Evolutionary conservation across 2,888 invertebrate species (phyloP), one percentile per base, ranked within the genome.

Genomic region (Palloptera scutellata): DNA sequence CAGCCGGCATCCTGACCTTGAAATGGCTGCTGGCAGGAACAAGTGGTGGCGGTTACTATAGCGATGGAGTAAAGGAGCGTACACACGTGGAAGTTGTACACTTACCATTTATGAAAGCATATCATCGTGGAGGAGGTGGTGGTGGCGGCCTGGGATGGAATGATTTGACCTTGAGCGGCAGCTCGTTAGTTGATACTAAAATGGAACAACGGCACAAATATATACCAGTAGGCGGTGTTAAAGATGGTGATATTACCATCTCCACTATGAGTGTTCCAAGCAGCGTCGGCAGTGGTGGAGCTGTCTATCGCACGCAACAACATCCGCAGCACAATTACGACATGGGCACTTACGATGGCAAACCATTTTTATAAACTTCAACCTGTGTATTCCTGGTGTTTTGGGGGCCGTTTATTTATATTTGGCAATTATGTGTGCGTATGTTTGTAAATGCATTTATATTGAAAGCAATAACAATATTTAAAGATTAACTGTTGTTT

Each of bases 1-100:
- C 79, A 12, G 80, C 83, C 1, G 79, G 78, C 5, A 48, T 85
- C 0, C 45, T 84, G 68, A 81, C 79, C 10, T 52, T 83, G 6
- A 83, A 81, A 70, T 83, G 79, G 74, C 76, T 83, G 48, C 64
- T 83, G 9, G 72, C 77, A 9, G 70, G 67, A 11, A 19, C 54
- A 20, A 54, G 64, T 5, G 69, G 61, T 10, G 63, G 45, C 15
- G 63, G 48, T 13, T 19, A n/a, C n/a, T 57, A 52, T 13, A 30
- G 54, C 57, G 52, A 51, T 40, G 72, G 64, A 43, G 60, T 70
- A 1, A 74, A 77, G 61, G 74, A 74, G 12, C 75, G 68, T 5
- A 75, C 78, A 52, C 79, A 78, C 1, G 69, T 81, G 8, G 79
- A 81, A 67, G 74, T 81, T 10, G 71, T 81, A 40, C 81, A 81